A percentile compares a stretch with the other conserved stretches of the same genome.
phyloP scores from a whole-genome alignment of 2,113 vertebrate genomes.

The Prunella fulvescens region DNA sequence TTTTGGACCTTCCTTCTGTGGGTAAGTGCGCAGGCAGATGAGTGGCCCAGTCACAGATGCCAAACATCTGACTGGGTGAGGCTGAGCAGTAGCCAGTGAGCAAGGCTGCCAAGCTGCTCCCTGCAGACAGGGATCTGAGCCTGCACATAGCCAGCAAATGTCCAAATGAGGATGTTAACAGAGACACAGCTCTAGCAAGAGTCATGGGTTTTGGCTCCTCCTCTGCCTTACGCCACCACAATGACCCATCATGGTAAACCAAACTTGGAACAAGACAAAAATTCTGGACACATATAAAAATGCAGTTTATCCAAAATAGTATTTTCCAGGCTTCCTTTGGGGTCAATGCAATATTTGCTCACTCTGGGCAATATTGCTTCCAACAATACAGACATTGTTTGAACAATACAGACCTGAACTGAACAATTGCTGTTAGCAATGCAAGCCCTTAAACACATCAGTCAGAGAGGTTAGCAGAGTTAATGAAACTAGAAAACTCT shows the following conservation, averaged over 20 bases:
- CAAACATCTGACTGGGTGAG: not conserved
- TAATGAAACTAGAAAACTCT: not conserved
- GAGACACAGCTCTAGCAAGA: not conserved
- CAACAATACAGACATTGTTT: not conserved
- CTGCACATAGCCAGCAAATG: not conserved
- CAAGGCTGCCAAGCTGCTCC: not conserved
- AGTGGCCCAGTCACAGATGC: not conserved
- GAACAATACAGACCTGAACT: not conserved
- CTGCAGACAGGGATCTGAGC: not conserved
- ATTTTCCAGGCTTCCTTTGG: constrained; percentile 13
- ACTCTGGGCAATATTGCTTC: not conserved
- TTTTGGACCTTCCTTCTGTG: not conserved
- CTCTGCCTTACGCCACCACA: not conserved
- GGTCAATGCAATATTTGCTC: not conserved
- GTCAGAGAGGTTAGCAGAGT: not conserved
- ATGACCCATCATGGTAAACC: not conserved
- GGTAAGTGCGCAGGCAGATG: not conserved
- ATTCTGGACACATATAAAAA: not conserved
- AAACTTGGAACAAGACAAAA: not conserved
- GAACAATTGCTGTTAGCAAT: not conserved
- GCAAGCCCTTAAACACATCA: not conserved
- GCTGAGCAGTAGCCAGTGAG: not conserved
- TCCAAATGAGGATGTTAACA: not conserved
- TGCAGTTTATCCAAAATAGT: not conserved
- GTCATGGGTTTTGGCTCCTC: not conserved